These are phyloP conservation scores for Hymenochirus boettgeri DNA, from an alignment of 2,113 vertebrate genomes.

Conservation along the genomic window DNA sequence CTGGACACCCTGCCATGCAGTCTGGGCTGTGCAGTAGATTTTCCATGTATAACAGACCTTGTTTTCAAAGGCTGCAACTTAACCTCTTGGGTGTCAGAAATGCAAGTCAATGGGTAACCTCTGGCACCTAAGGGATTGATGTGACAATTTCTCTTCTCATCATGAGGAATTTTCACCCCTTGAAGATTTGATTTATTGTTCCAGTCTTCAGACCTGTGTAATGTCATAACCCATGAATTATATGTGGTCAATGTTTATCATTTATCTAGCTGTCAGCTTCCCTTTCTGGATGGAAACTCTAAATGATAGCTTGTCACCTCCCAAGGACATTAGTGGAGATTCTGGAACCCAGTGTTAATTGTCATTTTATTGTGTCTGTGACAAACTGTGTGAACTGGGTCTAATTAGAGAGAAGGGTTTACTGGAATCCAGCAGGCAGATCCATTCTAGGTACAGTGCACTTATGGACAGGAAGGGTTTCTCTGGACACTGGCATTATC, in stretches of 20 bases:
- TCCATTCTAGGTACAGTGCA: too few relatives aligned
- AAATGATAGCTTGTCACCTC: not conserved
- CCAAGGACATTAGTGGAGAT: not conserved
- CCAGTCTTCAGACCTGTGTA: constrained; percentile 3
- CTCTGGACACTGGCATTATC: too few relatives aligned
- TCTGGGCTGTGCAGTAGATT: too few relatives aligned
- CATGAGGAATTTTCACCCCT: not conserved
- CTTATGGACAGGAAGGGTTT: too few relatives aligned
- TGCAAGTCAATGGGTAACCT: not conserved
- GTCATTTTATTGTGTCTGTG: too few relatives aligned
- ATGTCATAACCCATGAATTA: constrained; percentile 23
- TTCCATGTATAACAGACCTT: not conserved
- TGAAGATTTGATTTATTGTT: constrained; percentile 19
- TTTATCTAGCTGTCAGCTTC: constrained; percentile 10
- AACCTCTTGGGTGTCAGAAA: not conserved
- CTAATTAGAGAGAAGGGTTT: too few relatives aligned
- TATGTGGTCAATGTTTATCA: constrained; percentile 12
- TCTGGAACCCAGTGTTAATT: not conserved
- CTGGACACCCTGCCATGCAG: too few relatives aligned
- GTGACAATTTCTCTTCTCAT: constrained; percentile 9
- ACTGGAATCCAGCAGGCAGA: too few relatives aligned
- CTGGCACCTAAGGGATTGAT: not conserved
- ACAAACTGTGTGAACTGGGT: too few relatives aligned
- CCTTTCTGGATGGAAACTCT: not conserved
- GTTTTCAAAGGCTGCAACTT: constrained; percentile 3